Base-by-base conservation (phyloP, 2,888 invertebrate species). In the Dicranocentrus wangi region DNA sequence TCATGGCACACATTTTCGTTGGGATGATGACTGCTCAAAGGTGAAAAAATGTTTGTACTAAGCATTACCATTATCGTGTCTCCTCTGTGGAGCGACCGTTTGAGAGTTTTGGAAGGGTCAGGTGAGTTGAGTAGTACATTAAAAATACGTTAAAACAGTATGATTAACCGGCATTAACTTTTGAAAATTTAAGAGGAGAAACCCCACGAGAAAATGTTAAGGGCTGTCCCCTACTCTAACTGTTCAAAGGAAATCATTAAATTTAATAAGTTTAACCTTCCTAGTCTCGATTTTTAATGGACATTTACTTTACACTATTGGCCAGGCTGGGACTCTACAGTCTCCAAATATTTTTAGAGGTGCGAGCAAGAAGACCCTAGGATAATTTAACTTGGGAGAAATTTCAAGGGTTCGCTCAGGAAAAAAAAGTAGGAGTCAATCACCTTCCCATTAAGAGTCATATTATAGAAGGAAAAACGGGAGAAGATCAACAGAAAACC, bases 81-180 rank as follows among this genome's bases (percentile, higher is more conserved):
- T 76, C n/a, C n/a, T n/a, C n/a, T n/a, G n/a, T n/a, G n/a, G n/a
- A n/a, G n/a, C n/a, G n/a, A n/a, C n/a, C n/a, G n/a, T n/a, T n/a
- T n/a, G n/a, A n/a, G n/a, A n/a, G n/a, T n/a, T n/a, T n/a, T n/a
- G n/a, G n/a, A 42, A 39, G 10, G 19, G 42, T 39, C 21, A 17
- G 39, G 19, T 23, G 39, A 43, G 25, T 7, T 72, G 1, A 55
- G 53, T n/a, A 21, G 27, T 23, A 32, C 47, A 69, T 23, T 53
- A 28, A 68, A 68, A 68, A 25, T 17, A 55, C 27, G 13, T 23
- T 1, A 71, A 65, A 51, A n/a, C 73, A 63, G 47, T 53, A 42
- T 65, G 61, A 73, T 73, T 73, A 73, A 73, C 61, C 63, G 28
- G 53, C 65, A 73, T 73, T 73, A 65, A 73, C 32, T 65, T 53